These are phyloP conservation scores for Brotula barbata DNA, from an alignment of 2,797 vertebrate genomes.

Conservation along the genomic window DNA sequence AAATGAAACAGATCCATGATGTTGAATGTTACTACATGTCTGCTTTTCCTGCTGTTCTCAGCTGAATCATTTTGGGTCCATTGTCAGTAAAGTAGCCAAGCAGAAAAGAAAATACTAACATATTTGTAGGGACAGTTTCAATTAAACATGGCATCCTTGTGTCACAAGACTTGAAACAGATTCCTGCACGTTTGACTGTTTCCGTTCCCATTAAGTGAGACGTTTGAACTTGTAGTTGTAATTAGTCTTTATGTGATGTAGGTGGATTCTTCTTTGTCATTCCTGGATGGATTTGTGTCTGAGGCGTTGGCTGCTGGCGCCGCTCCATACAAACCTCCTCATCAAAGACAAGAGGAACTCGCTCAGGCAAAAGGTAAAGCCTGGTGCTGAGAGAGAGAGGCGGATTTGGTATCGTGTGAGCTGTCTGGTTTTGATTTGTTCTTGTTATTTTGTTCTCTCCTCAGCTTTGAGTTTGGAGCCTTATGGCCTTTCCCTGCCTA, in stretches of 20 bases:
- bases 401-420: not conserved
- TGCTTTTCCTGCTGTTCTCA: not conserved
- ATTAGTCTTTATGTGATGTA: constrained; percentile 52
- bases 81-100: no score
- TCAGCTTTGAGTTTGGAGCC: constrained; percentile 92
- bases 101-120: no score
- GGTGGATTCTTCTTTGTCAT: constrained; percentile 97
- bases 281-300: constrained; percentile 94
- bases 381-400: no score
- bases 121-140: not conserved
- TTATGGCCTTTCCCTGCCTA: constrained; percentile 87
- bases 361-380: constrained; percentile 89
- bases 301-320: constrained; percentile 88
- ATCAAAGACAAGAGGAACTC: constrained; percentile 93
- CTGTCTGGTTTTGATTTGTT: constrained; percentile 24
- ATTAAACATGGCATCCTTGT: not conserved
- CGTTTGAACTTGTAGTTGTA: constrained; percentile 8
- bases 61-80: no score
- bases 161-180: not conserved
- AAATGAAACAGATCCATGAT: no score
- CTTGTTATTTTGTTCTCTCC: constrained; percentile 29
- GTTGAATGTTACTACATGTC: not conserved
- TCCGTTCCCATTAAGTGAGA: not conserved
- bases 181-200: not conserved
- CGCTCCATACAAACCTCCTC: constrained; percentile 93